A percentile compares a stretch with the other conserved stretches of the same genome.
These are phyloP conservation scores for Gulo gulo DNA, from an alignment of 2,113 vertebrate species.

Conservation along the genomic window DNA sequence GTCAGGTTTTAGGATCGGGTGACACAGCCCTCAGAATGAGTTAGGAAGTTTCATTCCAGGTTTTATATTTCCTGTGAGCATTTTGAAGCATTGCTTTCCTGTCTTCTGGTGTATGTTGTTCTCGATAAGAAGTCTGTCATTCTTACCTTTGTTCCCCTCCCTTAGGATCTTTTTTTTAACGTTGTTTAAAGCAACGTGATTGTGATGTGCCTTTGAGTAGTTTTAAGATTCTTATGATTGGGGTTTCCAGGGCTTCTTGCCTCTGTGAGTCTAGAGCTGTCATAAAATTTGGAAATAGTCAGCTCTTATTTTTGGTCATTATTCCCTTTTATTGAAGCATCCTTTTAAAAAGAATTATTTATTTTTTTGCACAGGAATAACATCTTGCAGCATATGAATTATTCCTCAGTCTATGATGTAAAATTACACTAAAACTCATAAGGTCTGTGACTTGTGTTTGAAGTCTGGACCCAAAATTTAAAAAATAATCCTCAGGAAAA, in stretches of 20 bases:
- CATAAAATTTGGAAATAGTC: neutral
- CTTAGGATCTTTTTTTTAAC: neutral
- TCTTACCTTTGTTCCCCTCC: neutral
- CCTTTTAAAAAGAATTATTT: neutral
- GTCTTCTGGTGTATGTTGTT: neutral
- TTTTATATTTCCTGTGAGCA: neutral
- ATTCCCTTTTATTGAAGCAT: neutral
- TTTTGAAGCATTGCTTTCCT: neutral
- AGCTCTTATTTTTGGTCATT: neutral
- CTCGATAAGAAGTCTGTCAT: neutral
- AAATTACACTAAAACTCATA: neutral
- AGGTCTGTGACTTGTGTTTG: neutral
- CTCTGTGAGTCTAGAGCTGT: neutral
- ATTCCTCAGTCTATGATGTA: neutral
- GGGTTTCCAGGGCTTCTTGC: neutral
- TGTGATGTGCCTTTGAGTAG: accelerated
- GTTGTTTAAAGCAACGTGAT: neutral
- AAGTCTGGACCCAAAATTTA: neutral
- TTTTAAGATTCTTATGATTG: neutral
- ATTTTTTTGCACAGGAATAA: neutral
- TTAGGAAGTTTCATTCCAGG: neutral
- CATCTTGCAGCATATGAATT: neutral
- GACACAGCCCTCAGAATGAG: neutral
- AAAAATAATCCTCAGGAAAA: neutral
- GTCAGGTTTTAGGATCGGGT: neutral